Evolutionary conservation across 2,797 vertebrate genomes (phyloP).

Genomic region (Myotis pilosus): DNA sequence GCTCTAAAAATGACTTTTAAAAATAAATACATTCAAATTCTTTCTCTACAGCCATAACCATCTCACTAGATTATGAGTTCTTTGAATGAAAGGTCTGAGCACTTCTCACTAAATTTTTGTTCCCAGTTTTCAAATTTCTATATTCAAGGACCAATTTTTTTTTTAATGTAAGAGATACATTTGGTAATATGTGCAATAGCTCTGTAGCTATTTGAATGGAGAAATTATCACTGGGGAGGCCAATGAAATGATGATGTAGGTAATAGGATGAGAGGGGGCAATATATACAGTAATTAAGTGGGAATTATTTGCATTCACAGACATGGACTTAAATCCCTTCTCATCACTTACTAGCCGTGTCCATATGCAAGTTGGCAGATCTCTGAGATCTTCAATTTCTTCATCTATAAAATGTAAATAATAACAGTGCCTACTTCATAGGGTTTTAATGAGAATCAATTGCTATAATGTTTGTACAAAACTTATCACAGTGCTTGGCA

Average conservation of each 20-base stretch:
- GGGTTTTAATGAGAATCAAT: not conserved
- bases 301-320: constrained; percentile 3
- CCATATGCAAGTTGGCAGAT: not conserved
- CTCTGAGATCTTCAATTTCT: constrained; percentile 10
- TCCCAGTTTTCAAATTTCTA: not conserved
- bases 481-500: not conserved
- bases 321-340: not conserved
- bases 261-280: not conserved
- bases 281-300: not conserved
- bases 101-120: constrained; percentile 15
- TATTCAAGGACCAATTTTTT: not conserved
- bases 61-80: not conserved
- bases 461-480: not conserved
- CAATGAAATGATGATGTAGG: not conserved
- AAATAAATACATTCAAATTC: not conserved
- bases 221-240: not conserved
- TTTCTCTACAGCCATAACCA: not conserved
- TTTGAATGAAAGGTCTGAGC: not conserved
- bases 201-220: not conserved
- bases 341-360: not conserved
- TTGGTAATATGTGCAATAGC: not conserved
- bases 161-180: not conserved
- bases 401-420: constrained; percentile 21
- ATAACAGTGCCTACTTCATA: not conserved
- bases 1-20: not conserved